Base-by-base conservation (phyloP, 30 jellyfish, hydroid and myxozoan species). In the Pseudorhiza aurosa region DNA sequence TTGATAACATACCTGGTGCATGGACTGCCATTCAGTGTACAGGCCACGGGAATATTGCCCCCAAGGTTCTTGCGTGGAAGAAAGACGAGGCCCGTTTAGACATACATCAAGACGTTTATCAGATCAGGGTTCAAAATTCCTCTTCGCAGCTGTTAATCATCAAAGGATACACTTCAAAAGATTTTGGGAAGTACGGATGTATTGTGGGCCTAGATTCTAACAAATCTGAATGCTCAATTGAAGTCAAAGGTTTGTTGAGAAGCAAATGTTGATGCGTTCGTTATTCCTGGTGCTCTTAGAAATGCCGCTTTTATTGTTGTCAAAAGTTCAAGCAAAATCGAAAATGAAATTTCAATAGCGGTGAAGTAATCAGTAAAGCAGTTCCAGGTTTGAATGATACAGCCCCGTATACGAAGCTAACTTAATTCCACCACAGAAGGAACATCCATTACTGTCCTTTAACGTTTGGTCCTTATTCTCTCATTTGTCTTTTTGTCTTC, bases 161-260 rank as follows among this genome's bases (percentile, higher is more conserved):
- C 26, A 44, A 47, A 65, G 81, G 81, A 6, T 75, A 72, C 64
- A 76, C 92, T 14, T 28, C 74, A 42, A 63, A 75, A 15, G 87
- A 87, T 24, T 80, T 76, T 44, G 96, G 96, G 12, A 87, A 45
- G 31, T 87, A 87, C 60, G 87, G 90, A 18, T 87, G 96, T 59
- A 50, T 87, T 46, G 92, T 87, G 25, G 89, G 87, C 53, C 77
- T 47, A 21, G 90, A 88, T 17, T 65, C 53, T 29, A 87, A 68
- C 80, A 76, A 59, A 56, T 59, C 89, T 12, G 67, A 42, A 12
- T 87, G 96, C 72, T 46, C 88, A 1, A 63, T 68, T 5, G 79
- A 40, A 0, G 28, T 87, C 31, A 53, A 72, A 72, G 96, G 96
- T 87, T 73, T 35, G 96, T 75, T n/a, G 53, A 32, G 7, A 59